These are phyloP conservation scores for Tipula vernalis DNA, from an alignment of 2,888 invertebrate species.

Conservation along the genomic window DNA sequence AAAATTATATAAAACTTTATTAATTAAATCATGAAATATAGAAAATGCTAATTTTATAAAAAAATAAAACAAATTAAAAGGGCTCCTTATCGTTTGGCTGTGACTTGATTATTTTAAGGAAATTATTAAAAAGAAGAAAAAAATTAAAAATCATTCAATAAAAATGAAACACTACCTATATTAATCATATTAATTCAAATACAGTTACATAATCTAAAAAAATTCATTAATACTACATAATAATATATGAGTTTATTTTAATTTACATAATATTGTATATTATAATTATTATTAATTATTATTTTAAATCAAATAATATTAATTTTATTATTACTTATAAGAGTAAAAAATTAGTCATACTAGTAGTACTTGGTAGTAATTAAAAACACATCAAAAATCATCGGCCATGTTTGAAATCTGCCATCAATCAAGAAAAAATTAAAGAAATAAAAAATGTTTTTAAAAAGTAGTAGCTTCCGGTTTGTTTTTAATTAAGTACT, in stretches of 20 bases:
- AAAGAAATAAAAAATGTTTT: background rate
- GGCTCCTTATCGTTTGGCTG: slow-evolving; percentile 21
- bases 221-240: background rate
- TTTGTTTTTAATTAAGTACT: background rate
- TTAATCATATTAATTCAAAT: background rate
- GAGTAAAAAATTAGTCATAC: background rate
- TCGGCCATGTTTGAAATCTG: background rate
- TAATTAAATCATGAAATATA: background rate
- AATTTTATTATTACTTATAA: background rate
- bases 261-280: background rate
- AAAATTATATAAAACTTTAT: background rate
- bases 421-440: background rate
- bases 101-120: slow-evolving; percentile 19
- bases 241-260: background rate
- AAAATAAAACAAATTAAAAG: background rate
- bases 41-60: background rate
- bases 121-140: slow-evolving; percentile 11
- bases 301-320: background rate
- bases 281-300: background rate
- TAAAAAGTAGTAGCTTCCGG: background rate
- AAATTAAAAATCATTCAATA: background rate
- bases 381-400: background rate
- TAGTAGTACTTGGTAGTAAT: background rate
- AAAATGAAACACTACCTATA: background rate
- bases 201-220: background rate